A percentile compares a stretch with the other conserved stretches of the same genome.
Conservation (phyloP, 2,888 invertebrate species). For the Fabriciana adippe region DNA sequence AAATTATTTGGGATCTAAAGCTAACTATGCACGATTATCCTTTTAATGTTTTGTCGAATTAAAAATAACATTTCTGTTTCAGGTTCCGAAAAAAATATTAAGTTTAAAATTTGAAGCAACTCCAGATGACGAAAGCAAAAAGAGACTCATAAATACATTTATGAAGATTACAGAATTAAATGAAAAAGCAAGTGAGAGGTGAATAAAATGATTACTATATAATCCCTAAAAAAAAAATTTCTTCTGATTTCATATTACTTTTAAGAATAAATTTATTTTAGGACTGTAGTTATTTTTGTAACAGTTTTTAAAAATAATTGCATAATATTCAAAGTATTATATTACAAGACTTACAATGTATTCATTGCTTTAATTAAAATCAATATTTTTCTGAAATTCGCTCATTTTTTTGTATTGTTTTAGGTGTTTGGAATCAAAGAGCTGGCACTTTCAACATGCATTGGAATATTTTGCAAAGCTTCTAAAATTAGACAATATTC, state of each 20-base stretch:
- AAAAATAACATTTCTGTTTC: constrained; percentile 38
- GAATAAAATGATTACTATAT: constrained; percentile 24
- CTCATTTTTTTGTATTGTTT: constrained; percentile 44
- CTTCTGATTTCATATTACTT: too few relatives aligned
- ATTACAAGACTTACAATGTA: too few relatives aligned
- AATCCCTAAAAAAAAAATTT: too few relatives aligned
- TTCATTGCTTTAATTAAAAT: constrained; percentile 3
- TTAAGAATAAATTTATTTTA: too few relatives aligned
- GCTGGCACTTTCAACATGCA: constrained; percentile 82
- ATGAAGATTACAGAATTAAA: constrained; percentile 61
- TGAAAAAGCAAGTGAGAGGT: constrained; percentile 57
- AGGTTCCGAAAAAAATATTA: constrained; percentile 55
- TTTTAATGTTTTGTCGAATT: constrained; percentile 18
- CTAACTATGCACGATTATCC: constrained; percentile 13
- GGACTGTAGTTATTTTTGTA: too few relatives aligned
- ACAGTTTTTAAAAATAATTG: too few relatives aligned
- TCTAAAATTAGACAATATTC: constrained; percentile 55
- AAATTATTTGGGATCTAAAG: constrained; percentile 38
- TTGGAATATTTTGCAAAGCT: constrained; percentile 62
- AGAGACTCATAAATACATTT: constrained; percentile 57
- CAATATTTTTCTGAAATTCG: not conserved
- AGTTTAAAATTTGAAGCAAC: constrained; percentile 57
- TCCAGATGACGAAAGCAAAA: constrained; percentile 60
- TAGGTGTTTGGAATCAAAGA: constrained; percentile 85
- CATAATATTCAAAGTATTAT: too few relatives aligned